Percentiles rank a stretch among this genome's conserved stretches.
These are phyloP conservation scores for Iphiclides podalirius DNA, from an alignment of 2,888 invertebrate species.

Conservation along the genomic window DNA sequence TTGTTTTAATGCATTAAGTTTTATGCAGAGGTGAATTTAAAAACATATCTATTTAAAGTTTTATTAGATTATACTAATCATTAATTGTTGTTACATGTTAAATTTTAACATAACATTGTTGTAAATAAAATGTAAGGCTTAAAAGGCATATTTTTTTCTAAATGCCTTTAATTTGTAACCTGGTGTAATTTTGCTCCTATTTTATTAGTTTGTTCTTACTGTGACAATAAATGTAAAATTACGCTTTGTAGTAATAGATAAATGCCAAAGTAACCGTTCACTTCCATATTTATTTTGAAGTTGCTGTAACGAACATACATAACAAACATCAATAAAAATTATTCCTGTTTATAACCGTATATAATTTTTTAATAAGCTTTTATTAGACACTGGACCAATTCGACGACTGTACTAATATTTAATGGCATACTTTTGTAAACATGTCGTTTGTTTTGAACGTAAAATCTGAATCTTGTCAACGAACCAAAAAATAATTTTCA, in stretches of 20 bases:
- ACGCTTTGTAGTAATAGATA: constrained; percentile 73
- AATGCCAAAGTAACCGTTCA: constrained; percentile 56
- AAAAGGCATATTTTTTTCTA: constrained; percentile 35
- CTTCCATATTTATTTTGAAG: constrained; percentile 13
- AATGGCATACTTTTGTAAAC: not conserved
- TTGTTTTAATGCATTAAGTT: no score
- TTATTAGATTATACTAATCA: constrained; percentile 50
- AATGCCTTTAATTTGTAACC: constrained; percentile 30
- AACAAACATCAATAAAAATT: not conserved
- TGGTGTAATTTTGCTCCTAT: constrained; percentile 37
- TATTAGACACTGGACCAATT: constrained; percentile 21
- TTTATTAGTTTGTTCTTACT: constrained; percentile 66
- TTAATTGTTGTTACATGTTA: constrained; percentile 53
- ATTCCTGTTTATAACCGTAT: not conserved
- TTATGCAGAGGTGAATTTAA: constrained; percentile 41
- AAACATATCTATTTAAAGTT: constrained; percentile 74
- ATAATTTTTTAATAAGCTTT: not conserved
- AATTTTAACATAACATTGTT: constrained; percentile 49
- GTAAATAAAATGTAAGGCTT: constrained; percentile 49
- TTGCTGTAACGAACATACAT: not conserved
- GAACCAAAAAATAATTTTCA: not conserved
- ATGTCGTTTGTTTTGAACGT: not conserved
- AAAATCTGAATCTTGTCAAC: not conserved
- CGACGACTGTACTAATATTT: constrained; percentile 5
- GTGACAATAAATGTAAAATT: constrained; percentile 77